A percentile compares a stretch with the other conserved stretches of the same genome.
phyloP scores from a whole-genome alignment of 2,113 vertebrate genomes.

The Malaclemys terrapin region DNA sequence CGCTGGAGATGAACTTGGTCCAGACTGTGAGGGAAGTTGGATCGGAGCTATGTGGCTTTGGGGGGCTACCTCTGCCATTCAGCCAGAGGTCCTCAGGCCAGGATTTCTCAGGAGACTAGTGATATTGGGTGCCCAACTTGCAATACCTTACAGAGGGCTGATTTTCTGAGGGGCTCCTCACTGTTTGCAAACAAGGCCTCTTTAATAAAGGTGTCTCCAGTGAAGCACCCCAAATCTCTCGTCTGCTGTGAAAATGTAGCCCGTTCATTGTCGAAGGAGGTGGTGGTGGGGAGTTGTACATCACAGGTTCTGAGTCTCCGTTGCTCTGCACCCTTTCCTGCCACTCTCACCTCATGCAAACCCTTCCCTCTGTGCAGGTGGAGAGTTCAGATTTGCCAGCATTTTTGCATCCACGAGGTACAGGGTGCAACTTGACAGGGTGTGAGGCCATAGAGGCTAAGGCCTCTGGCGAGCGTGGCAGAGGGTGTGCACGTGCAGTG shows the following conservation, averaged over 20 bases:
- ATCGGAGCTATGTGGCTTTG: neutral
- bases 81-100: neutral
- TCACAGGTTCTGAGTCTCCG: neutral
- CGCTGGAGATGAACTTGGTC: too few species aligned
- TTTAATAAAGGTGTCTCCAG: neutral
- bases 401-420: neutral
- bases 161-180: neutral
- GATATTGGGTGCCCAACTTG: neutral
- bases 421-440: neutral
- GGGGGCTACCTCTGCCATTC: neutral
- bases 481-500: accelerated
- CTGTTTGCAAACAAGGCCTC: too few species aligned
- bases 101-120: neutral
- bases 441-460: neutral
- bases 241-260: neutral
- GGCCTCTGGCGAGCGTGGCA: accelerated
- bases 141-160: neutral
- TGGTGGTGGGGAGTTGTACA: neutral
- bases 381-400: neutral
- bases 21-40: too few species aligned
- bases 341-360: neutral
- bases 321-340: neutral
- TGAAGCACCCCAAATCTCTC: neutral
- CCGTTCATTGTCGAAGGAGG: neutral
- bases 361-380: neutral